Conservation (phyloP, 2,113 vertebrate genomes). For the Formicarius rufipectus region DNA sequence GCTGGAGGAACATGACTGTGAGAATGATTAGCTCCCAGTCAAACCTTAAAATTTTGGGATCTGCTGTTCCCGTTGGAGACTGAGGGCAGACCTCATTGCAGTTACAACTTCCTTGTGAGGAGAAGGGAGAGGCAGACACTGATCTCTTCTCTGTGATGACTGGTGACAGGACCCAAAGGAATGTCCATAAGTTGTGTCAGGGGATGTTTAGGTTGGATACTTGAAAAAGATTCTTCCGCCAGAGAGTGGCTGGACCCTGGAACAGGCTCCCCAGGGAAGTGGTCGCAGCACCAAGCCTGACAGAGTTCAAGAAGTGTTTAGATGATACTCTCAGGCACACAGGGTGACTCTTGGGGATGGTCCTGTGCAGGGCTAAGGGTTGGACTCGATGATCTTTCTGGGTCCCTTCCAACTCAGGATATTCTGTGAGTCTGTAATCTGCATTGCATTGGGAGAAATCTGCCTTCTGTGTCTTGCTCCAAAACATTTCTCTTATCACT, state of each 20-base stretch:
- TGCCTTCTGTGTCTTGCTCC: not conserved
- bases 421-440: not conserved
- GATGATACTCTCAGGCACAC: not conserved
- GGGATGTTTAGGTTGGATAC: not conserved
- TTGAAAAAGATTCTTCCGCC: not conserved
- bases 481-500: not conserved
- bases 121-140: not conserved
- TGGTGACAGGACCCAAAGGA: not conserved
- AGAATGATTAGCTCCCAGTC: not conserved
- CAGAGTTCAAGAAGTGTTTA: not conserved
- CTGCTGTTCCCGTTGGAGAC: not conserved
- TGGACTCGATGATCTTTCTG: not conserved
- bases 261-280: not conserved
- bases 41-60: not conserved
- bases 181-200: not conserved
- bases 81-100: not conserved
- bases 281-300: not conserved
- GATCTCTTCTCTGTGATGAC: not conserved
- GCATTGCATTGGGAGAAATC: not conserved
- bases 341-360: not conserved
- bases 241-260: not conserved
- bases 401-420: not conserved
- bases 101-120: not conserved
- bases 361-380: not conserved
- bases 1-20: not conserved